Evolutionary conservation across 2,888 invertebrate species (phyloP), one percentile per base, ranked within the genome.

Genomic region (Sminthurides aquaticus): DNA sequence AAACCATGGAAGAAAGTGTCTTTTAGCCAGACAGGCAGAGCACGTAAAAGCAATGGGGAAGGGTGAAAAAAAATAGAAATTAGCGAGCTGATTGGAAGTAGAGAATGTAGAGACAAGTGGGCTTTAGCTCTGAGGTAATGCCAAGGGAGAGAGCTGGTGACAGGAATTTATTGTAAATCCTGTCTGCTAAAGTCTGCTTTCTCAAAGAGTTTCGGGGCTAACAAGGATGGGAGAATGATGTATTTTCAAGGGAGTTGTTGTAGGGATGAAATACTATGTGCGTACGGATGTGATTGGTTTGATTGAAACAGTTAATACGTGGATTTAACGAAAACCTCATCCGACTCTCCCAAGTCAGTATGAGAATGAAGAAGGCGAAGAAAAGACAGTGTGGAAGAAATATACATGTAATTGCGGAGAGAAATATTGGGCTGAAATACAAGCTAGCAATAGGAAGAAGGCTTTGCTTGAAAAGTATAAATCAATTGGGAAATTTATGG

Each of bases 401-500:
- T n/a, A n/a, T n/a, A n/a, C n/a, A n/a, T n/a, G n/a, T n/a, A n/a
- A n/a, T n/a, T n/a, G n/a, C n/a, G n/a, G n/a, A n/a, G n/a, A n/a
- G n/a, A n/a, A n/a, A n/a, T n/a, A n/a, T n/a, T n/a, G n/a, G n/a
- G n/a, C n/a, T n/a, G n/a, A n/a, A n/a, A n/a, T n/a, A n/a, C n/a
- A n/a, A n/a, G n/a, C n/a, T n/a, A n/a, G n/a, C n/a, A n/a, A n/a
- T n/a, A n/a, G n/a, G n/a, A n/a, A n/a, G n/a, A n/a, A n/a, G n/a
- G n/a, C n/a, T n/a, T 34, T 20, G 22, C 20, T 20, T 20, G 5
- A 22, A 22, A 52, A 5, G 52, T 15, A 52, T 52, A 52, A 52
- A 52, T 52, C 52, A 52, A 52, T 52, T 11, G 20, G 20, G 5
- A 20, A 52, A 64, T 64, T 64, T 64, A 64, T 64, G 60, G 29